Evolutionary conservation across 2,113 vertebrate species (phyloP), one percentile per base, ranked within the genome.

Genomic region (Abramis brama): DNA sequence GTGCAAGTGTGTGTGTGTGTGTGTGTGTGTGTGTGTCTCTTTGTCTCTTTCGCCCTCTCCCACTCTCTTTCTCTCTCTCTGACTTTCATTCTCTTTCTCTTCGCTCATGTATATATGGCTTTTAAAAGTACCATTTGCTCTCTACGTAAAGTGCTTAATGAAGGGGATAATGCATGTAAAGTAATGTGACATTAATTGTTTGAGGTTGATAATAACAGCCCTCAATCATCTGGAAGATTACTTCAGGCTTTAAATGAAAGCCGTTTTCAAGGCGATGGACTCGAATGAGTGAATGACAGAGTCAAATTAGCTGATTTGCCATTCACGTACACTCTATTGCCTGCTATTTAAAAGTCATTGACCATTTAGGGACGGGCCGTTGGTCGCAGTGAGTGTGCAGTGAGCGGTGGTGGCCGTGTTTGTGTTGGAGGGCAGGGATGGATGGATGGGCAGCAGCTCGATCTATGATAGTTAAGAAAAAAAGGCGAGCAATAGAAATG

Each of bases 161-260:
- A 92, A 91, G 91, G 90, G 88, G 89, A 90, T 91, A 91, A 93
- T 92, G 86, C 88, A 88, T 90, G 89, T 89, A 89, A 90, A 91
- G 91, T 92, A 91, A 93, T 92, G 92, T 93, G 92, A 93, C 91
- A 92, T 93, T 92, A 92, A 93, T 93, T 93, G 92, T 93, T 91
- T 84, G 89, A 90, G 91, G 88, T 82, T 88, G 85, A 92, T 90
- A 91, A 91, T 91, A 90, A 90, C 89, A 90, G 91, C 89, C 88
- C 91, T 91, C 91, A 91, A 92, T 92, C 91, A 91, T 91, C 89
- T 90, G 91, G 88, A 91, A 92, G 91, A 91, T 90, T 91, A 89
- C 88, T 81, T 90, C 88, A 30, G 87, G 86, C 89, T 88, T 89
- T 90, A 88, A 90, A 91, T 90, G 77, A 90, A 87, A 84, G 82